These are phyloP conservation scores for Xenopus tropicalis DNA, from an alignment of 2,113 vertebrate species.

Conservation along the genomic window DNA sequence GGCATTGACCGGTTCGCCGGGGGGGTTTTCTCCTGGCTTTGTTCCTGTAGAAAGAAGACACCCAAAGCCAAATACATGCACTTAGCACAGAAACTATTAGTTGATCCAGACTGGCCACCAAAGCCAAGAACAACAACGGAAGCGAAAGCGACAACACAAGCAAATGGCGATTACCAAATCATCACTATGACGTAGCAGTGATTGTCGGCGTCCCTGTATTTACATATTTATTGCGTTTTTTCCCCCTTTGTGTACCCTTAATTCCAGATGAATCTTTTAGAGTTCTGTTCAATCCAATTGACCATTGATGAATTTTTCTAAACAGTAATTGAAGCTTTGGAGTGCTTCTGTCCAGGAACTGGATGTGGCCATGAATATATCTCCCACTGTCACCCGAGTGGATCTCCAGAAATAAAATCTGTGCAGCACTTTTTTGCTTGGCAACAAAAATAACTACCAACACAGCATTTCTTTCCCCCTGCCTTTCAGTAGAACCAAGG, in stretches of 20 bases:
- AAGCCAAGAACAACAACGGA: constrained; percentile 94
- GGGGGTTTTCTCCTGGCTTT: constrained; percentile 68
- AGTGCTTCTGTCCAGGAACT: constrained; percentile 6
- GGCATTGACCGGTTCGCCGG: constrained; percentile 62
- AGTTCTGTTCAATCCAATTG: neutral
- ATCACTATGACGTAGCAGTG: constrained; percentile 73
- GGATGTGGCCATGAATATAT: too few relatives aligned
- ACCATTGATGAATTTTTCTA: neutral
- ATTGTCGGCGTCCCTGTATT: constrained; percentile 37
- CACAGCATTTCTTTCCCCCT: too few relatives aligned
- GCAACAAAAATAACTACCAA: neutral
- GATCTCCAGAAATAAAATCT: constrained; percentile 9
- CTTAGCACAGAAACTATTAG: constrained; percentile 88
- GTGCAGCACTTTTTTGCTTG: constrained; percentile 11
- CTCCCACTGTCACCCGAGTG: too few relatives aligned
- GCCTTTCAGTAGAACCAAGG: neutral
- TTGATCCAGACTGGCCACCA: constrained; percentile 96
- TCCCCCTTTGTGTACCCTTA: neutral
- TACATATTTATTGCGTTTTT: neutral
- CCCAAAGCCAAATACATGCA: constrained; percentile 95
- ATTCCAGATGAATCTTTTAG: neutral
- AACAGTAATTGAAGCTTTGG: too few relatives aligned
- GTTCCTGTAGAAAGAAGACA: constrained; percentile 64
- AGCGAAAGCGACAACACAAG: constrained; percentile 72
- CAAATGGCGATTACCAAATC: constrained; percentile 79